These are phyloP conservation scores for Albula glossodonta DNA, from an alignment of 2,113 vertebrate genomes.

Conservation along the genomic window DNA sequence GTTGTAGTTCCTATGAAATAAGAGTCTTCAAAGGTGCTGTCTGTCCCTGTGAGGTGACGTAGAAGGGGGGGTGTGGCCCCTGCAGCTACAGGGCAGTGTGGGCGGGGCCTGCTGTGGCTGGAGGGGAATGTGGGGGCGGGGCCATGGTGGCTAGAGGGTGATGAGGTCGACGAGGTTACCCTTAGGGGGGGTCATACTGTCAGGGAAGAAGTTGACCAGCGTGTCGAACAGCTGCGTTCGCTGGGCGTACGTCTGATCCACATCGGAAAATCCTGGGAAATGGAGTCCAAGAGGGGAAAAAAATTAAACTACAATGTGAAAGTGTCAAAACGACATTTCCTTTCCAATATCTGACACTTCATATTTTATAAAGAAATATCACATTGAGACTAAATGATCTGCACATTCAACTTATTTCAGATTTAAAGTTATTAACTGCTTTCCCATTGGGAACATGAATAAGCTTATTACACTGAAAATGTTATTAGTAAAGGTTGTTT, in stretches of 20 bases:
- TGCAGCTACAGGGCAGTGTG: constrained; percentile 72
- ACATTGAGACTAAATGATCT: too few species aligned
- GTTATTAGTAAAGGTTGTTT: too few species aligned
- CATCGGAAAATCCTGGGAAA: constrained; percentile 88
- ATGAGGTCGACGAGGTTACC: constrained; percentile 98
- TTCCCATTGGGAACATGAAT: too few species aligned
- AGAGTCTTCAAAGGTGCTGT: constrained; percentile 43
- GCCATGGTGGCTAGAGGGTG: constrained; percentile 79
- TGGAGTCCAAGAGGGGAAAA: constrained; percentile 34
- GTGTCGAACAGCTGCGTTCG: constrained; percentile 97
- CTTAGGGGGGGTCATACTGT: constrained; percentile 98
- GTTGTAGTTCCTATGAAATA: constrained; percentile 24
- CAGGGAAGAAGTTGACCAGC: constrained; percentile 97
- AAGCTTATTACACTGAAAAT: too few species aligned
- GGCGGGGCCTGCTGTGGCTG: neutral
- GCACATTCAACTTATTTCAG: too few species aligned
- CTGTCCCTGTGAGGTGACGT: neutral
- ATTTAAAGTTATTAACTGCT: too few species aligned
- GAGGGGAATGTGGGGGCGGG: neutral
- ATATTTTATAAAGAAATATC: too few species aligned
- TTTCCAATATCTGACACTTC: too few species aligned
- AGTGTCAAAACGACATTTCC: too few species aligned
- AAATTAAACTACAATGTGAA: too few species aligned
- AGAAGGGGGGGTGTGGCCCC: constrained; percentile 16
- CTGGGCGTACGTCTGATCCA: constrained; percentile 96